These are phyloP conservation scores for Parnassius orleans DNA, from an alignment of 2,888 invertebrate genomes.

Conservation along the genomic window DNA sequence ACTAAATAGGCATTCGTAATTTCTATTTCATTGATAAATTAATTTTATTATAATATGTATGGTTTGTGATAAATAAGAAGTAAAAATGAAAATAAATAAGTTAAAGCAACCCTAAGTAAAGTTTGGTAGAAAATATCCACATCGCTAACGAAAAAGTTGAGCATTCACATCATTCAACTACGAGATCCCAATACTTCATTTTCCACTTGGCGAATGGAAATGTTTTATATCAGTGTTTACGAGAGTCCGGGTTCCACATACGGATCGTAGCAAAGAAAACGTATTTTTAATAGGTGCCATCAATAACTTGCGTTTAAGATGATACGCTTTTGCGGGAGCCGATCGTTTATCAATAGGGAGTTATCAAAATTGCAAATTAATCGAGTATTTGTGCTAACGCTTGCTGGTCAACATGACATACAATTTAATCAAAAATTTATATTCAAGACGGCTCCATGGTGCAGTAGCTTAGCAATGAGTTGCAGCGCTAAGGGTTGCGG, in stretches of 20 bases:
- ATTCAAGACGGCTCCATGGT: slow-evolving; percentile 51
- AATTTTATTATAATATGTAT: too few relatives aligned
- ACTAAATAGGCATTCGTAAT: too few relatives aligned
- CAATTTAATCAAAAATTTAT: slow-evolving; percentile 48
- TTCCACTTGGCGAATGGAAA: slow-evolving; percentile 71
- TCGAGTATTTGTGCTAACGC: slow-evolving; percentile 65
- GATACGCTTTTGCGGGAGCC: slow-evolving; percentile 68
- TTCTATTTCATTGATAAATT: too few relatives aligned
- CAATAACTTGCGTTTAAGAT: slow-evolving; percentile 75
- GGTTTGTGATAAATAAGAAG: background rate
- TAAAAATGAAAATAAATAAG: slow-evolving; percentile 7
- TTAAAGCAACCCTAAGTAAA: slow-evolving; percentile 35
- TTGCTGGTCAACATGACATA: slow-evolving; percentile 50
- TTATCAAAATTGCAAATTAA: slow-evolving; percentile 79
- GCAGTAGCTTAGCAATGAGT: too few relatives aligned
- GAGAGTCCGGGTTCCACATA: slow-evolving; percentile 51
- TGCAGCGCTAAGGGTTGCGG: too few relatives aligned
- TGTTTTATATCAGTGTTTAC: slow-evolving; percentile 70
- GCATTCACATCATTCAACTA: slow-evolving; percentile 54
- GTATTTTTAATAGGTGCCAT: slow-evolving; percentile 79
- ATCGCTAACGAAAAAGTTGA: slow-evolving; percentile 43
- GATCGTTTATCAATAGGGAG: slow-evolving; percentile 61
- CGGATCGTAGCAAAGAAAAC: slow-evolving; percentile 59
- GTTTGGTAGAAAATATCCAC: slow-evolving; percentile 42
- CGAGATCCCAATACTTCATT: slow-evolving; percentile 66